These are phyloP conservation scores for Adrianichthys oophorus DNA, from an alignment of 2,797 vertebrate species.

Conservation along the genomic window DNA sequence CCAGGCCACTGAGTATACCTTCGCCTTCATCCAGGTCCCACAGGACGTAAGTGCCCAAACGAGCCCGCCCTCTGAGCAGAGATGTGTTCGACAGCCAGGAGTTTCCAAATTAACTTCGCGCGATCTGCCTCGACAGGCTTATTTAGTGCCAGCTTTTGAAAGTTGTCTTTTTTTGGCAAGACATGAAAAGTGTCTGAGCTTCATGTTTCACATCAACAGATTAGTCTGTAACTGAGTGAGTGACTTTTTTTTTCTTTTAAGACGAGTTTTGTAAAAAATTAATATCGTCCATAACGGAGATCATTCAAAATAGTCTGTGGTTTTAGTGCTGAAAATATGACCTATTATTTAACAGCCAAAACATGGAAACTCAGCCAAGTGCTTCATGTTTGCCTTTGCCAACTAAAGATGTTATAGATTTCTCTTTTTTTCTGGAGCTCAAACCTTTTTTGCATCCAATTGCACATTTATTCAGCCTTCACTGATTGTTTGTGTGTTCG, in stretches of 20 bases:
- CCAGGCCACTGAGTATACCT: conserved; percentile 91
- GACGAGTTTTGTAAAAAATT: conserved; percentile 38
- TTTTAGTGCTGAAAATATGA: conserved; percentile 31
- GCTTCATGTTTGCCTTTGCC: conserved; percentile 1
- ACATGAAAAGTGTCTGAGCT: conserved; percentile 44
- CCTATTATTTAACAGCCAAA: conserved; percentile 9
- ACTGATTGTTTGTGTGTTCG: conserved; percentile 15
- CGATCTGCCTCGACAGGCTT: conserved; percentile 29
- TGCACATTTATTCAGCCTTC: conserved; percentile 15
- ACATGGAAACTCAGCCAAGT: conserved; percentile 14
- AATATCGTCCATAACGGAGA: conserved; percentile 47
- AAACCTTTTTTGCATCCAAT: conserved; percentile 45
- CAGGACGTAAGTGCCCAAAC: conserved; percentile 86
- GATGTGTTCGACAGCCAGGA: conserved; percentile 30
- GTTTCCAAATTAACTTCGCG: conserved; percentile 35
- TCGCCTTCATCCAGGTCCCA: conserved; percentile 94
- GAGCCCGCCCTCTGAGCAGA: conserved; percentile 9
- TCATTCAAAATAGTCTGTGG: conserved; percentile 8
- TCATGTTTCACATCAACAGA: conserved; percentile 36
- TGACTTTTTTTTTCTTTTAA: conserved; percentile 32
- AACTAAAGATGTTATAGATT: neutral
- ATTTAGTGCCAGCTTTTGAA: conserved; percentile 48
- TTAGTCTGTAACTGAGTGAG: conserved; percentile 39
- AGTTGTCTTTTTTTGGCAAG: conserved; percentile 42
- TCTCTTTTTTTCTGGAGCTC: neutral